Evolutionary conservation across 2,888 invertebrate species (phyloP), one percentile per base, ranked within the genome.

Genomic region (Drosophila anomalipes): DNA sequence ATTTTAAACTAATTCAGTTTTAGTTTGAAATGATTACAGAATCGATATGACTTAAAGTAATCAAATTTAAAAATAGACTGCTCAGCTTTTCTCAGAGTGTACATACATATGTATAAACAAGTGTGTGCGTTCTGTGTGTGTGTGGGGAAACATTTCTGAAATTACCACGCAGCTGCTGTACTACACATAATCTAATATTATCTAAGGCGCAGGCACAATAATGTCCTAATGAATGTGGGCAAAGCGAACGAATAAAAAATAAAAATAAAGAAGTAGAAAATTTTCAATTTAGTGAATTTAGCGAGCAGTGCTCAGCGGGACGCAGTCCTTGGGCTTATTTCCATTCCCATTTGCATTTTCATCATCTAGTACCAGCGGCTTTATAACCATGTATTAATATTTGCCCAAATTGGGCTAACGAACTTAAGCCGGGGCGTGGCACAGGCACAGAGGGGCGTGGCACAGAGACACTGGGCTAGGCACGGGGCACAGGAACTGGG

Each of bases 401-500:
- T 83, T 89, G 80, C 82, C 70, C 80, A 83, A 89, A 90, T 86
- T 90, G 90, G 82, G 87, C 84, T 88, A 90, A 88, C 89, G 84
- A 88, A 89, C 79, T 82, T 90, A 81, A 84, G 89, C 89, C 67
- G 70, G 62, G 74, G 86, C 59, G 70, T 51, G 41, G 56, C 39
- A 12, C 10, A 22, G 33, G 10, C 41, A 30, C 3, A 54, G 41
- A 35, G 56, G n/a, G 74, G 86, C 61, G 70, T 51, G 41, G 49
- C 39, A 14, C 1, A 33, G 30, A 10, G 52, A 39, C 9, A 57
- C 26, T 26, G 47, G 56, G 28, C n/a, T 3, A 54, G 51, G 59
- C 16, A 14, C 32, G 47, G 19, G 22, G 32, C n/a, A 32, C 44
- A 58, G 30, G 32, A 44, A 32, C 22, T 32, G 32, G 41, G 30